Conservation (phyloP, 2,113 vertebrate genomes). For the Verasper variegatus region DNA sequence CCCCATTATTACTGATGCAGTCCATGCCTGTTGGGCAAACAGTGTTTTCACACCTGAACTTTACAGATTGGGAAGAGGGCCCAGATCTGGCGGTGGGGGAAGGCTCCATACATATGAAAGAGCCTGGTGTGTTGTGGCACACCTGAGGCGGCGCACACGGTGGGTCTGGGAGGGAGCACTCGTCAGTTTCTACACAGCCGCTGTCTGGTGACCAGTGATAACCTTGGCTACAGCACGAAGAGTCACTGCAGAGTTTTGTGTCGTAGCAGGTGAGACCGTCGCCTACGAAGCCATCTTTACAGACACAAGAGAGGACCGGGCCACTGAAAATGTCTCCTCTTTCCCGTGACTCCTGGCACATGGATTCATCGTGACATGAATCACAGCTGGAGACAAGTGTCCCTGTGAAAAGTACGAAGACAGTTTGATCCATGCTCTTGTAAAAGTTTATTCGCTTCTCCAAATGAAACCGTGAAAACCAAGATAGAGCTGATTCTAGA, state of each 20-base stretch:
- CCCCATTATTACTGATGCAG: too few species aligned
- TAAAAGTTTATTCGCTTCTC: too few species aligned
- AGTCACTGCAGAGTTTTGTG: constrained; percentile 33
- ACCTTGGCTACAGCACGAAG: constrained; percentile 59
- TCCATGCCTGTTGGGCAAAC: too few species aligned
- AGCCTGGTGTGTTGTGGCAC: too few species aligned
- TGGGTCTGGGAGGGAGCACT: too few species aligned
- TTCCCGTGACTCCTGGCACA: constrained; percentile 33
- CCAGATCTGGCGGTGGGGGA: too few species aligned
- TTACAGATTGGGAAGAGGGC: constrained; percentile 3
- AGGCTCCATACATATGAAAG: too few species aligned
- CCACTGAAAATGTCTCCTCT: constrained; percentile 32
- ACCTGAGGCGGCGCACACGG: too few species aligned
- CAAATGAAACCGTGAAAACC: background rate
- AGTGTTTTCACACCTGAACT: constrained; percentile 38
- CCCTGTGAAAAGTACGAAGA: constrained; percentile 18
- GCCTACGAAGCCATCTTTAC: constrained; percentile 69
- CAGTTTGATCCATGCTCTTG: background rate
- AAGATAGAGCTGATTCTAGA: too few species aligned
- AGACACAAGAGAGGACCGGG: constrained; percentile 50
- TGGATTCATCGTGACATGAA: constrained; percentile 49
- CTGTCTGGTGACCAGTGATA: constrained; percentile 60
- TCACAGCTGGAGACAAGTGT: constrained; percentile 50
- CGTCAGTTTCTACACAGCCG: constrained; percentile 72
- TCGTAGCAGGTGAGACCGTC: constrained; percentile 68